phyloP scores from a whole-genome alignment of 37 sponge, comb jelly and placozoan genomes.

The Cladorhizidae sp. region DNA sequence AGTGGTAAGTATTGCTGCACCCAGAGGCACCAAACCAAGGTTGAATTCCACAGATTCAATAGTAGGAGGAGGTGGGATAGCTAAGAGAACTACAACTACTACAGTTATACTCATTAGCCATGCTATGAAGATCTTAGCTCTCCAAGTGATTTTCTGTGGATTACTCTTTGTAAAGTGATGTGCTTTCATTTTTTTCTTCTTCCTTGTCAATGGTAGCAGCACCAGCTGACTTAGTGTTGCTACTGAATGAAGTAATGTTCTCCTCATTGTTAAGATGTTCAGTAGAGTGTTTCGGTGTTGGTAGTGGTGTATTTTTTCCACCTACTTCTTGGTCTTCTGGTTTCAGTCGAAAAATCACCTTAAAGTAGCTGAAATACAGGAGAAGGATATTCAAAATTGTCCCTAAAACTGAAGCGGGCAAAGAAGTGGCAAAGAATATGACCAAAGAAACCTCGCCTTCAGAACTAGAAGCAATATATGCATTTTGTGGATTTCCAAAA shows the following conservation, averaged over 20 bases:
- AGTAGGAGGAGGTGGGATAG: slow-evolving; percentile 59
- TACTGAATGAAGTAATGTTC: too few relatives aligned
- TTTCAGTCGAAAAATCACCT: slow-evolving; percentile 24
- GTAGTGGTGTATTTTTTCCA: not conserved
- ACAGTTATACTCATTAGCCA: slow-evolving; percentile 61
- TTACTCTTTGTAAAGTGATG: not conserved
- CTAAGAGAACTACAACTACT: slow-evolving; percentile 56
- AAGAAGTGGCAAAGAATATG: slow-evolving; percentile 60
- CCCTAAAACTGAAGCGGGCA: slow-evolving; percentile 77
- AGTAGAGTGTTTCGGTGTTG: not conserved
- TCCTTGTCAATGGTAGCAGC: not conserved
- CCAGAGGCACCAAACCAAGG: slow-evolving; percentile 83
- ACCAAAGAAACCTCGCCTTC: slow-evolving; percentile 50
- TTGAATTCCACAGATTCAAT: slow-evolving; percentile 60
- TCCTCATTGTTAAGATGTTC: slow-evolving; percentile 17
- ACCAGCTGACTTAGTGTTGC: not conserved
- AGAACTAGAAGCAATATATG: slow-evolving; percentile 78
- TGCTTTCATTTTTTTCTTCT: not conserved
- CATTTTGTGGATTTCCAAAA: slow-evolving; percentile 91
- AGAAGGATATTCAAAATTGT: slow-evolving; percentile 44
- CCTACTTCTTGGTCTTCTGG: not conserved
- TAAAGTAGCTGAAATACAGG: slow-evolving; percentile 56
- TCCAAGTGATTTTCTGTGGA: slow-evolving; percentile 18
- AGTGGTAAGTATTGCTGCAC: slow-evolving; percentile 74
- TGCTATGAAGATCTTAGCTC: slow-evolving; percentile 42